Evolutionary conservation across 1,140 invertebrate genomes (phyloP).

Genomic region (Platyscapa corneri): DNA sequence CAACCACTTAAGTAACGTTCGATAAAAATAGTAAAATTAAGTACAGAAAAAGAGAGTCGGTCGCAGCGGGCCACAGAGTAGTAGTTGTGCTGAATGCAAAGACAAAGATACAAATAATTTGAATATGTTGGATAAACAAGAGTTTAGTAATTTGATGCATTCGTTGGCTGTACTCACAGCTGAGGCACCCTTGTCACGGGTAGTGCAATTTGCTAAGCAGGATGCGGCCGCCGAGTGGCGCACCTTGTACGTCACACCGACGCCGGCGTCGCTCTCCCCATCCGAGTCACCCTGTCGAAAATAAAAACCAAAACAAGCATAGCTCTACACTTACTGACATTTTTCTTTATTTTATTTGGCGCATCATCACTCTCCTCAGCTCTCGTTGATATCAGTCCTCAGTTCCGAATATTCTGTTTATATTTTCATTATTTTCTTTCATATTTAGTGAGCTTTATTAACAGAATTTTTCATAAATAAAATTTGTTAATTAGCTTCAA

Average conservation of each 20-base stretch:
- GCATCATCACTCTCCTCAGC: not conserved
- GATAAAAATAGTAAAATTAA: conserved; percentile 39
- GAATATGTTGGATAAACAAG: conserved; percentile 16
- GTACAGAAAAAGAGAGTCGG: conserved; percentile 53
- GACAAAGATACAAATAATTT: conserved; percentile 35
- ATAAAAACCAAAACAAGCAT: conserved; percentile 62
- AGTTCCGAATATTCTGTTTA: not conserved
- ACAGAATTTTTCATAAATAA: not conserved
- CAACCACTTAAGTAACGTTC: not conserved
- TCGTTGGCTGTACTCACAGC: conserved; percentile 70
- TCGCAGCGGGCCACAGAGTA: conserved; percentile 51
- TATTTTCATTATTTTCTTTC: not conserved
- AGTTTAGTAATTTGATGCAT: conserved; percentile 8
- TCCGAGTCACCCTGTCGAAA: conserved; percentile 73
- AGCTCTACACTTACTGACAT: conserved; percentile 69
- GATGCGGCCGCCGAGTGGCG: conserved; percentile 72
- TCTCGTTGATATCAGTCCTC: not conserved
- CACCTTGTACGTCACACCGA: conserved; percentile 72
- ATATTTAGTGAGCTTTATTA: not conserved
- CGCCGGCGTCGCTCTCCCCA: conserved; percentile 71
- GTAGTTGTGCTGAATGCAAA: conserved; percentile 53
- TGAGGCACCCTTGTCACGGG: conserved; percentile 71
- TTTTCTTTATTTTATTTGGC: not conserved
- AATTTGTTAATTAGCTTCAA: not conserved
- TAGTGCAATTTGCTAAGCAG: conserved; percentile 72